Evolutionary conservation across 2,113 vertebrate species (phyloP).

Genomic region (Protobothrops flavoviridis): DNA sequence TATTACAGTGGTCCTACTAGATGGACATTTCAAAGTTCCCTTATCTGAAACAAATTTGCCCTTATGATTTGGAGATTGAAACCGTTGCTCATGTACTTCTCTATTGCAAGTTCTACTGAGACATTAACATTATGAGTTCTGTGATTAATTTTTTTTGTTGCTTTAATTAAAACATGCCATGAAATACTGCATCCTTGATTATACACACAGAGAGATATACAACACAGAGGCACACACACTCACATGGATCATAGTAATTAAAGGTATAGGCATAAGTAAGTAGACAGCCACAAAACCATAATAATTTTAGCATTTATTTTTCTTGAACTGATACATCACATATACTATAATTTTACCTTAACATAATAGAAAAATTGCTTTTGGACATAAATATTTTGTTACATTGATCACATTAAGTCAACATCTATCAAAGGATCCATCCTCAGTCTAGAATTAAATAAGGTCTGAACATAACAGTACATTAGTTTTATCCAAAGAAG

Average conservation of each 20-base stretch:
- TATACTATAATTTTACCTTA: neutral
- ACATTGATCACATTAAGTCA: neutral
- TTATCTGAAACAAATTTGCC: neutral
- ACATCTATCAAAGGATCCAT: neutral
- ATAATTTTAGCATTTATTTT: neutral
- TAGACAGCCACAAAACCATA: neutral
- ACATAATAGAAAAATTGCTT: neutral
- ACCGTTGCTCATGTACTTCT: neutral
- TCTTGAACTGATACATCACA: fast-evolving
- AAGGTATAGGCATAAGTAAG: neutral
- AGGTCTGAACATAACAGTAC: neutral
- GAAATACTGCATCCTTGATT: neutral
- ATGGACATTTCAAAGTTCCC: neutral
- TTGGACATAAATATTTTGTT: neutral
- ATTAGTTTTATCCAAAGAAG: neutral
- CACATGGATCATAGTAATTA: neutral
- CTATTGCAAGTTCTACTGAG: neutral
- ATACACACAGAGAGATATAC: neutral
- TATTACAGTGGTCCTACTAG: too few relatives aligned
- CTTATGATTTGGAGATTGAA: neutral
- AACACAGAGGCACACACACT: neutral
- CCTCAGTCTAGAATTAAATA: neutral
- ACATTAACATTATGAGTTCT: neutral
- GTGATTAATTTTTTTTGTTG: neutral
- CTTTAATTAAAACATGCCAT: neutral